Base-by-base conservation (phyloP, 2,797 vertebrate genomes). In the Chromis chromis region DNA sequence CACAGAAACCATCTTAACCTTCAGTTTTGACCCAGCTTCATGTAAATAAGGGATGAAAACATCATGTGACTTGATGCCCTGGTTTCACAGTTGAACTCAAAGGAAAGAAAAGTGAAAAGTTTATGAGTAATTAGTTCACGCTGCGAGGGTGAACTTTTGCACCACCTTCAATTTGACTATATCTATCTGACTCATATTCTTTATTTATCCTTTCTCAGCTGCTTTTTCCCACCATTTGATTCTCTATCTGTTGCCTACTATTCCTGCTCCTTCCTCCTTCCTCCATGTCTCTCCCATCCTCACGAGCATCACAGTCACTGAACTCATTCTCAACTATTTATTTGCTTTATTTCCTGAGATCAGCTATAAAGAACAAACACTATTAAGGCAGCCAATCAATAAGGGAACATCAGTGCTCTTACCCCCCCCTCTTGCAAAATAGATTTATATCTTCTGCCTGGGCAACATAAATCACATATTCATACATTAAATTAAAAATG, bases 341-440 rank as follows among this genome's bases (percentile, higher is more conserved):
- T 94, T 94, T 88, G 82, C 90, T 94, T 94, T 93, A 93, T 95
- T 94, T 95, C 92, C 94, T 91, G 91, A 91, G 94, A 94, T 94
- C 92, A 94, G 93, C 94, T 94, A 94, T 94, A 94, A 93, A 95
- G 91, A 93, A 95, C 92, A 95, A 95, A 95, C 92, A 94, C 94
- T 94, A 95, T 96, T 96, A 95, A 94, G 90, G 77, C 79, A 89
- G 84, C 85, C 90, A 94, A 95, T 96, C 95, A 94, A 95, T 96
- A 95, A 81, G 75, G 82, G 88, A 89, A 91, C 94, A 94, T 94
- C 93, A 94, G 87, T 76, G 69, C 84, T 88, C 89, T 90, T 89
- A 86, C 70, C 74, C 81, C 83, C 86, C 67, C 68, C 81, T 36
- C 22, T 5, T 42, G 72, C 88, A 88, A 91, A 92, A 93, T 90